Evolutionary conservation across 1,140 invertebrate species (phyloP), one percentile per base, ranked within the genome.

Genomic region (Bombus ignitus): DNA sequence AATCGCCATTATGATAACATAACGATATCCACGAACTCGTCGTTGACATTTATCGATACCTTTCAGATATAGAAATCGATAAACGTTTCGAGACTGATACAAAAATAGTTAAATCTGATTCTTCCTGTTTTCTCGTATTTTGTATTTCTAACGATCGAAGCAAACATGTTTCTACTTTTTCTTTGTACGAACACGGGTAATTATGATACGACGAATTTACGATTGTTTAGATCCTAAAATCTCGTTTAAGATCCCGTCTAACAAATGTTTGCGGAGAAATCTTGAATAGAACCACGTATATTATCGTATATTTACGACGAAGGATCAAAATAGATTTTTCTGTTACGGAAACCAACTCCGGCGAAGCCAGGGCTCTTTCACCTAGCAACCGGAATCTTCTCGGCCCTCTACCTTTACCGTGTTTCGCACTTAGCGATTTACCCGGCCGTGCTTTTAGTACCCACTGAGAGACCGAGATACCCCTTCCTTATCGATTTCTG

Each of bases 391-490:
- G 57, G 57, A 47, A 72, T n/a, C 57, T 39, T 78, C 62, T 32
- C 66, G 28, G 32, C 37, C 42, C 57, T 44, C 53, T 70, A 78
- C 76, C 53, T 76, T 86, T 81, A 89, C 86, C 18, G 32, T 88
- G 83, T 91, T 92, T 92, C 74, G 87, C 91, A 92, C 91, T 92
- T 92, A 92, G 80, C 62, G 85, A 76, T 68, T 83, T 89, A 92
- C 87, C 81, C 70, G 85, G 15, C 32, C 75, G 81, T 90, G 92
- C 92, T 92, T 92, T 92, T 92, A 92, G 86, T 92, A 83, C 91
- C 83, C 71, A 85, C 86, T 85, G 85, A 86, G 87, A 81, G 78
- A 73, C 32, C 57, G 65, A 42, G 71, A 81, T 76, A 71, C 68
- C 39, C 77, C 71, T 65, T 72, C 73, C 66, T 87, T 53, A 92